These are phyloP conservation scores for Turnix velox DNA, from an alignment of 2,113 vertebrate genomes.

Conservation along the genomic window DNA sequence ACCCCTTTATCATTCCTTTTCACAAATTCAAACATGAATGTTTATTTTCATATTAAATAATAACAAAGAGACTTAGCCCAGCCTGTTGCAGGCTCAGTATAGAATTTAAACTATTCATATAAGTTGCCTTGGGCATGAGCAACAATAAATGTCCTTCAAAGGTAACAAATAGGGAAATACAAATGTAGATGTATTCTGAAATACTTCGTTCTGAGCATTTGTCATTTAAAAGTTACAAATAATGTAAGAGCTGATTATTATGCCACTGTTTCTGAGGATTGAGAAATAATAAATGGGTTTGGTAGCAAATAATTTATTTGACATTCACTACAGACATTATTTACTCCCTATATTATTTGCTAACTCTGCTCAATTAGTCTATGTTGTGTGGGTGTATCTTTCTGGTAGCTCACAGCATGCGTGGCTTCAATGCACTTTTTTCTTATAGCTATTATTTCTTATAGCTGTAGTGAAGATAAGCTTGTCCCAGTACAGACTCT, in stretches of 20 bases:
- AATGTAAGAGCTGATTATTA: neutral
- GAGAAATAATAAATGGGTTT: neutral
- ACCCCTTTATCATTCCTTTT: neutral
- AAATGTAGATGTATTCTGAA: neutral
- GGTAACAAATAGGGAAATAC: neutral
- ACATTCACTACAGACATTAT: neutral
- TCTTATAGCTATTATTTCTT: neutral
- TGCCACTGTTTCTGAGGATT: neutral
- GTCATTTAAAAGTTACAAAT: neutral
- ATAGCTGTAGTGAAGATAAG: neutral
- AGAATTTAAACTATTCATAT: neutral
- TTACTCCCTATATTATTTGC: neutral
- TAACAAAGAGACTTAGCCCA: neutral
- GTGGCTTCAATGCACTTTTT: neutral
- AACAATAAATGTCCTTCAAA: neutral
- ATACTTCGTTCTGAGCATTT: neutral
- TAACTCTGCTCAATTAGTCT: neutral
- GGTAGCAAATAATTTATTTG: neutral
- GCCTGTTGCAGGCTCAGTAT: neutral
- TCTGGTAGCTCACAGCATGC: neutral
- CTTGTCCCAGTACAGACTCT: neutral
- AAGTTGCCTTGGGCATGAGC: neutral
- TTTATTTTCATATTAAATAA: slow-evolving; percentile 57
- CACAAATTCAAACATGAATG: slow-evolving; percentile 21
- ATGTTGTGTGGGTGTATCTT: neutral